Evolutionary conservation across 2,888 invertebrate species (phyloP), one percentile per base, ranked within the genome.

Genomic region (Nomada flava): DNA sequence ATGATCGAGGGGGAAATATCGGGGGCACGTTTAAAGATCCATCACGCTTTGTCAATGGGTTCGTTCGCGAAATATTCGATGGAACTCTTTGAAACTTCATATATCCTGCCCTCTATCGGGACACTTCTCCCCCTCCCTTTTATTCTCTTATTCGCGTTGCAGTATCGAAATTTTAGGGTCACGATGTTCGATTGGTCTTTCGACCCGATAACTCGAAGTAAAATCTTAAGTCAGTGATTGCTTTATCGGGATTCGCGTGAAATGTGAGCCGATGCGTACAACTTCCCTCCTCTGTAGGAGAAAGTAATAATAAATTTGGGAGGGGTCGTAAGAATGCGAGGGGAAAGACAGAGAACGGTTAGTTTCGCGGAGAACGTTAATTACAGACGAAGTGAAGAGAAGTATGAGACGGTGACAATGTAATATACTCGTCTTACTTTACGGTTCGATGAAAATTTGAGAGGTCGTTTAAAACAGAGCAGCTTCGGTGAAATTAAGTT

Each of bases 1-100:
- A 84, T 88, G 86, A 82, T 81, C 80, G 84, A 83, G 80, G 76
- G 76, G 77, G 75, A 73, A 71, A 83, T 76, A 87, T 87, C 84
- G 77, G 70, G 82, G 77, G 63, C 80, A 62, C 79, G 85, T 75
- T 83, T 75, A 84, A 85, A 87, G 86, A 84, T 87, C 86, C 88
- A 88, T 88, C 88, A 86, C 78, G 83, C 70, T 70, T 70, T 73
- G 76, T 67, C 75, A 68, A 75, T 44, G 36, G 77, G 62, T 73
- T 73, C 76, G 77, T 84, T 78, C 68, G 78, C 73, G 84, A 80
- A 86, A 86, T 86, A 84, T 84, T 84, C 23, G 77, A 75, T 74
- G 84, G 76, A 86, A 74, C 86, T 76, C 77, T 79, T 60, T 74
- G 72, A 53, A 73, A 81, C 76, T 76, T 76, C 86, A 70, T 79